Percentiles rank a stretch among this genome's conserved stretches.
These are phyloP conservation scores for Hemicrepidius hirtus DNA, from an alignment of 2,888 invertebrate genomes.

Conservation along the genomic window DNA sequence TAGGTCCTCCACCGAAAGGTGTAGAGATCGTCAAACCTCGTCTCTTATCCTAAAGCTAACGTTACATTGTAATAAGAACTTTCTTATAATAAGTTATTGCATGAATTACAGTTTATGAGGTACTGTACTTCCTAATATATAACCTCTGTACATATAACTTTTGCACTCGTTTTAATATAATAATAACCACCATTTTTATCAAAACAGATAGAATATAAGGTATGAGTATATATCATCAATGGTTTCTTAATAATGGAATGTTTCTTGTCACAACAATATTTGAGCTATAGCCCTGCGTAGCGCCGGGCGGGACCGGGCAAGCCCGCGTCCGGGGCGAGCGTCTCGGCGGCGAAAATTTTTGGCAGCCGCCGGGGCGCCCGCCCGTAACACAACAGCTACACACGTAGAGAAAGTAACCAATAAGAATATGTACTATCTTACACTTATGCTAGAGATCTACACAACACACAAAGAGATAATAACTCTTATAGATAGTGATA, in stretches of 20 bases:
- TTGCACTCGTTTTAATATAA: constrained; percentile 71
- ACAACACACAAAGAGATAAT: constrained; percentile 72
- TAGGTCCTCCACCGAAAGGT: constrained; percentile 62
- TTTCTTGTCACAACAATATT: constrained; percentile 73
- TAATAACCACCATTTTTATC: constrained; percentile 65
- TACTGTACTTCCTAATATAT: constrained; percentile 74
- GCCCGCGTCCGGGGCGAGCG: constrained; percentile 66
- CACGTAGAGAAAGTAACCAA: constrained; percentile 72
- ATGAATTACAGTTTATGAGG: constrained; percentile 75
- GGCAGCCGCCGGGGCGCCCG: constrained; percentile 62
- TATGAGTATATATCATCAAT: constrained; percentile 70
- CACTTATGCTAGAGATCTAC: constrained; percentile 71
- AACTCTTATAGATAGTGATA: constrained; percentile 70
- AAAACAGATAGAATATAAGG: constrained; percentile 71
- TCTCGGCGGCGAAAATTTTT: constrained; percentile 57
- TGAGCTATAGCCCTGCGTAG: constrained; percentile 71
- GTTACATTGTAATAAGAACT: constrained; percentile 73
- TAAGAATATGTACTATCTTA: constrained; percentile 71
- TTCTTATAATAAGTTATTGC: constrained; percentile 74
- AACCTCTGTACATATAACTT: constrained; percentile 74
- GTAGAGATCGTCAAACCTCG: constrained; percentile 70
- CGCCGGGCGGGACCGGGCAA: constrained; percentile 65
- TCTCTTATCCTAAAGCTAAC: constrained; percentile 72
- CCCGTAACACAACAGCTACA: constrained; percentile 72
- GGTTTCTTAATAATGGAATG: constrained; percentile 72